These are phyloP conservation scores for Brachyptera putata DNA, from an alignment of 2,888 invertebrate species.

Conservation along the genomic window DNA sequence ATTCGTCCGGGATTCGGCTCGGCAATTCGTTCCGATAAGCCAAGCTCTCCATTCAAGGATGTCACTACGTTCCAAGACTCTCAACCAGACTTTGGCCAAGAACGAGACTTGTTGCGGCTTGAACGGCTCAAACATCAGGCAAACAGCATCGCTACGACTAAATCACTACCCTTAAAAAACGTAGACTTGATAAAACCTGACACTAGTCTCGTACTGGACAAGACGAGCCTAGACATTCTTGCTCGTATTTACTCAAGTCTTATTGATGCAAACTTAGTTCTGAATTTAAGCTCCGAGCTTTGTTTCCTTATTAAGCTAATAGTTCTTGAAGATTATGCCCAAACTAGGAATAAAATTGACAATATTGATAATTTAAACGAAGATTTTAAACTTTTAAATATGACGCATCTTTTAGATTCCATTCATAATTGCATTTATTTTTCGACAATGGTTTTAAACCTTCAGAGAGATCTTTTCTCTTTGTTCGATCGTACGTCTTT, in stretches of 20 bases:
- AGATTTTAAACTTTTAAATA: no score
- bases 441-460: constrained; percentile 60
- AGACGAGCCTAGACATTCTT: constrained; percentile 52
- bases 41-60: not conserved
- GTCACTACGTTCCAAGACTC: not conserved
- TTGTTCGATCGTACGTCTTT: constrained; percentile 62
- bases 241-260: constrained; percentile 55
- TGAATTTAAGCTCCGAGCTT: constrained; percentile 63
- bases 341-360: constrained; percentile 24
- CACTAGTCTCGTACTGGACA: constrained; percentile 46
- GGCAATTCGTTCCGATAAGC: not conserved
- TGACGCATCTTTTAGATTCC: not conserved
- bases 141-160: not conserved
- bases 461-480: constrained; percentile 53
- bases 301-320: constrained; percentile 63
- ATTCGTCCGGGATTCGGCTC: not conserved
- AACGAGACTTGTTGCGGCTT: not conserved
- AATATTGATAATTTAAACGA: not conserved
- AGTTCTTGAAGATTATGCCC: constrained; percentile 44
- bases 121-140: not conserved
- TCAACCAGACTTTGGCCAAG: not conserved
- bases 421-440: constrained; percentile 72
- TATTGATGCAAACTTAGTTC: constrained; percentile 56
- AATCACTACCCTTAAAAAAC: not conserved
- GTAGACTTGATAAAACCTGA: not conserved